These are phyloP conservation scores for Cryptoprocta ferox DNA, from an alignment of 2,797 vertebrate species.

Conservation along the genomic window DNA sequence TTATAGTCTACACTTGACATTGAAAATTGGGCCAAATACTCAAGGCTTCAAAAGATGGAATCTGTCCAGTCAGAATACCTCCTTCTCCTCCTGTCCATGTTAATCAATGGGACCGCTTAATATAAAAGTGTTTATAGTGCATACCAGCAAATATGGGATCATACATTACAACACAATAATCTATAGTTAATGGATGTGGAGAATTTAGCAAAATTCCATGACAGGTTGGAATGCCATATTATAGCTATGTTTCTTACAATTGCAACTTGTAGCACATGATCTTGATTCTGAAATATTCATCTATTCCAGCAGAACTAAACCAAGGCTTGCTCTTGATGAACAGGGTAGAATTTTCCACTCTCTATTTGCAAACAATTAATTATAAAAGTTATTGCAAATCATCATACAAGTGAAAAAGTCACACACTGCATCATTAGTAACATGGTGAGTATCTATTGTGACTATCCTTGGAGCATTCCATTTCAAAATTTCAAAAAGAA, in stretches of 20 bases:
- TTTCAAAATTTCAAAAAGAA: neutral
- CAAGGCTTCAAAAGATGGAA: conserved; percentile 67
- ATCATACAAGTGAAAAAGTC: neutral
- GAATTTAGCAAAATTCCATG: conserved; percentile 68
- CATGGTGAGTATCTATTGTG: neutral
- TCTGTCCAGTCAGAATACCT: conserved; percentile 60
- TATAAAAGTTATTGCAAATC: neutral
- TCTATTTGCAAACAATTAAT: conserved; percentile 1
- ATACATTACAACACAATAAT: conserved; percentile 61
- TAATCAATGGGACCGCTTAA: conserved; percentile 64
- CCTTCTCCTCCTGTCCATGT: conserved; percentile 9
- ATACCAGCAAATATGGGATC: conserved; percentile 64
- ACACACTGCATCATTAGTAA: neutral
- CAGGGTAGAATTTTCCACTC: neutral
- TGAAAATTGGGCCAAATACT: conserved; percentile 61
- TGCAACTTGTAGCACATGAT: conserved; percentile 39
- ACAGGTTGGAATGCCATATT: conserved; percentile 41
- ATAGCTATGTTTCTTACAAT: conserved; percentile 47
- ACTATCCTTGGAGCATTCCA: neutral
- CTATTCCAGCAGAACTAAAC: neutral
- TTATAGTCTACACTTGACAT: conserved; percentile 75
- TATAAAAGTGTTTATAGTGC: conserved; percentile 64
- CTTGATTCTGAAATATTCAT: conserved; percentile 54
- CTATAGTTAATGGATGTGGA: conserved; percentile 70
- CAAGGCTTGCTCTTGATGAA: conserved; percentile 7